A percentile compares a stretch with the other conserved stretches of the same genome.
Conservation (phyloP, 2,797 vertebrate genomes). For the Pogoniulus pusillus region DNA sequence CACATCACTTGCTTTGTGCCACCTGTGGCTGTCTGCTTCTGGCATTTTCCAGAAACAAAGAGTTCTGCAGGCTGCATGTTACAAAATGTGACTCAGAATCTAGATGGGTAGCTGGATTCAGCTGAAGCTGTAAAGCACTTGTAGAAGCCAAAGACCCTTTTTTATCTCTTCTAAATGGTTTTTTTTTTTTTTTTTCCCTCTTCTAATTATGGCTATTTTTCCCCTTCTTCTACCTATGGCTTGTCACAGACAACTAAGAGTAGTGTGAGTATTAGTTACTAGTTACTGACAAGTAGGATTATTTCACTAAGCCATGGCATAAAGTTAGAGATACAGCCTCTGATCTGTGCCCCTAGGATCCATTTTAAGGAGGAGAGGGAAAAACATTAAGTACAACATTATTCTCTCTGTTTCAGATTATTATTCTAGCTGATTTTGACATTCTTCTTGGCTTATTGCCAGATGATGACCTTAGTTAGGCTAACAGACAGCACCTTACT, state of each 20-base stretch:
- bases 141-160: background rate
- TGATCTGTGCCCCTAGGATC: too few relatives aligned
- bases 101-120: background rate
- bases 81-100: background rate
- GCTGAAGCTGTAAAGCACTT: background rate
- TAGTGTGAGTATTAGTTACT: background rate
- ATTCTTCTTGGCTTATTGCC: too few relatives aligned
- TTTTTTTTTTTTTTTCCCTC: too few relatives aligned
- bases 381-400: too few relatives aligned
- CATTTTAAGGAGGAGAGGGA: background rate
- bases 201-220: too few relatives aligned
- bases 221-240: background rate
- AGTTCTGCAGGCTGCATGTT: background rate
- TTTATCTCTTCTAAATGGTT: too few relatives aligned
- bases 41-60: fast-evolving
- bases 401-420: too few relatives aligned
- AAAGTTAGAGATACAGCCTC: too few relatives aligned
- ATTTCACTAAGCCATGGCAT: too few relatives aligned
- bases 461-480: too few relatives aligned
- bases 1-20: fast-evolving
- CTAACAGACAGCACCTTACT: too few relatives aligned
- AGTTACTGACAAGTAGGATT: background rate
- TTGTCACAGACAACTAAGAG: background rate
- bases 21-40: background rate
- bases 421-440: too few relatives aligned